Conservation (phyloP, 1,140 invertebrate species). For the Plutomurus gul region DNA sequence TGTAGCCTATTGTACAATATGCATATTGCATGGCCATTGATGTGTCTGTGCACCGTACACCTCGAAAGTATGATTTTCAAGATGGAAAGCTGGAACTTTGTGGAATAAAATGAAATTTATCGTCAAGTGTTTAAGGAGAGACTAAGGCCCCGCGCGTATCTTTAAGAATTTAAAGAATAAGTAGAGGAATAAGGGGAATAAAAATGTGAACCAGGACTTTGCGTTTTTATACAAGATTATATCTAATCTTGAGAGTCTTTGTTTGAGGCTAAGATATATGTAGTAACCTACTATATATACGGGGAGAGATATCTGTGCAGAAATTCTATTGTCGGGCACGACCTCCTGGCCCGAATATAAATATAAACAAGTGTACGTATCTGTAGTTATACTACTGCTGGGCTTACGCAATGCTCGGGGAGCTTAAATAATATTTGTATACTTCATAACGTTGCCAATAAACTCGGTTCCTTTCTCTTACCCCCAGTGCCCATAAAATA, state of each 20-base stretch:
- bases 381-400: neutral
- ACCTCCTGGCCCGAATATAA: conserved; percentile 21
- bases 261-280: neutral
- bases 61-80: neutral
- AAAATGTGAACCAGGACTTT: neutral
- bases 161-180: neutral
- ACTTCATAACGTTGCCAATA: conserved; percentile 22
- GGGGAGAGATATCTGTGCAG: neutral
- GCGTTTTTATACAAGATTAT: conserved; percentile 15
- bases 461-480: neutral
- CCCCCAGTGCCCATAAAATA: conserved; percentile 15
- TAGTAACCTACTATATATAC: neutral
- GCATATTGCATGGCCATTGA: neutral
- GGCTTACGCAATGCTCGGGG: neutral
- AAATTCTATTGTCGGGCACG: conserved; percentile 23
- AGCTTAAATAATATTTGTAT: conserved; percentile 28
- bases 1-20: neutral
- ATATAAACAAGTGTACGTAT: conserved; percentile 5
- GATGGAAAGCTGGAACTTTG: neutral
- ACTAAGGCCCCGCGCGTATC: neutral
- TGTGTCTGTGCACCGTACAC: too few species aligned
- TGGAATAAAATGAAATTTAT: conserved; percentile 7
- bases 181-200: neutral
- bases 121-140: neutral
- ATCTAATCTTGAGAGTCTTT: conserved; percentile 20